These are phyloP conservation scores for Mantis religiosa DNA, from an alignment of 2,888 invertebrate genomes.

Conservation along the genomic window DNA sequence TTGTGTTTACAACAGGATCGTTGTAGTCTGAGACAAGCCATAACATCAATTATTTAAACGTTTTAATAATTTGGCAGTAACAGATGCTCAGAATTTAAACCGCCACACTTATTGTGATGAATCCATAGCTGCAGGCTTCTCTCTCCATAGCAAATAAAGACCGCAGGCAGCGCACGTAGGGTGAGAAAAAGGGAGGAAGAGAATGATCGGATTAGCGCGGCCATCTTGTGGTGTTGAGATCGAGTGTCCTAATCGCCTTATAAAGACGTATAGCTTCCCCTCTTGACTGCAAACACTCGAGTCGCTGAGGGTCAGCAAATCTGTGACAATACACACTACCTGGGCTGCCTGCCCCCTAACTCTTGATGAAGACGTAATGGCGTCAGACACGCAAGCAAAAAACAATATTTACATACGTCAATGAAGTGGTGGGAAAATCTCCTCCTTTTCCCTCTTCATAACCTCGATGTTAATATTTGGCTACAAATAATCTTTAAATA, in stretches of 20 bases:
- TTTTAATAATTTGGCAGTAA: no score
- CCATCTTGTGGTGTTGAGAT: not conserved
- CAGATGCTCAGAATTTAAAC: no score
- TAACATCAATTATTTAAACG: no score
- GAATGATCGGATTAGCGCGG: not conserved
- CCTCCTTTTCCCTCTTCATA: not conserved
- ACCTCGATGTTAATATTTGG: no score
- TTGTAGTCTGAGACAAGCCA: no score
- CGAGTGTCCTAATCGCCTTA: not conserved
- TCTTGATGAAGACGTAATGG: not conserved
- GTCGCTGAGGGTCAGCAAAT: not conserved
- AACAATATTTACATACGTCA: not conserved
- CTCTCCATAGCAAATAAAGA: no score
- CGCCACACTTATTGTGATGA: no score
- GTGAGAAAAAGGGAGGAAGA: not conserved
- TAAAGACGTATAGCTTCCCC: not conserved
- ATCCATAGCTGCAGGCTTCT: no score
- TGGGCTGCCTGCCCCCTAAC: not conserved
- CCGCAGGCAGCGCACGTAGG: not conserved
- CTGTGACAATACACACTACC: not conserved
- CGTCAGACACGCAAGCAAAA: not conserved
- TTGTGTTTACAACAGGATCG: no score
- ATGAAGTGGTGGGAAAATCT: not conserved
- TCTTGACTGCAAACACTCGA: not conserved
- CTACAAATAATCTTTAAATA: no score